Evolutionary conservation across 1,140 invertebrate species (phyloP).

Genomic region (Steinernema khuongi): DNA sequence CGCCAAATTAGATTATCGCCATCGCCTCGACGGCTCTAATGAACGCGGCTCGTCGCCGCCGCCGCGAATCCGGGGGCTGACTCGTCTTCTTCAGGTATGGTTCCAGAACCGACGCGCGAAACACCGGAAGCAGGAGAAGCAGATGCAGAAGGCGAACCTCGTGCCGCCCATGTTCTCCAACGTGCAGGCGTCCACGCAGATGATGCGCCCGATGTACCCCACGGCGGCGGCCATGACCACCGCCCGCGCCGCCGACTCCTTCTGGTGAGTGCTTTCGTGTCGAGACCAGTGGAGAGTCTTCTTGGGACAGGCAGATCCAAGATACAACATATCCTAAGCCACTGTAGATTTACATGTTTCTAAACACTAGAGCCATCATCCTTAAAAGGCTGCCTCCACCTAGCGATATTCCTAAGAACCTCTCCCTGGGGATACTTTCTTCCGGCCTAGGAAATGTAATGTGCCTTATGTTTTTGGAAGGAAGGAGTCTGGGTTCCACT

Average conservation of each 20-base stretch:
- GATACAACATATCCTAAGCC: too few species aligned
- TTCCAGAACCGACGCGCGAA: conserved; percentile 44
- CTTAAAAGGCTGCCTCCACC: too few species aligned
- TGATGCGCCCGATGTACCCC: conserved; percentile 11
- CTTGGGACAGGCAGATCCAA: too few species aligned
- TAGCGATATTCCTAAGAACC: too few species aligned
- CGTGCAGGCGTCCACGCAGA: conserved; percentile 10
- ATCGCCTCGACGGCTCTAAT: conserved; percentile 1
- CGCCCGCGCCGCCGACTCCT: not conserved
- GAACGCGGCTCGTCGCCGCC: not conserved
- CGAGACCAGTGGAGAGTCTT: too few species aligned
- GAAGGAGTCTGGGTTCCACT: too few species aligned
- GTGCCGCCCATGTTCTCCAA: conserved; percentile 13
- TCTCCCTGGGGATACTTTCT: too few species aligned
- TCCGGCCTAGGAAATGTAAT: too few species aligned
- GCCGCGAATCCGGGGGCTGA: not conserved
- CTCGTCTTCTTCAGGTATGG: conserved; percentile 37
- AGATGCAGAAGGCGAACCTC: conserved; percentile 35
- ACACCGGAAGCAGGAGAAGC: conserved; percentile 45
- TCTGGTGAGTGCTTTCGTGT: conserved; percentile 8
- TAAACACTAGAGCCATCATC: too few species aligned
- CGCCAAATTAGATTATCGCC: conserved; percentile 11
- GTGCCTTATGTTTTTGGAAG: too few species aligned
- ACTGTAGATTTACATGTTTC: too few species aligned
- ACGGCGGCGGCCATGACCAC: not conserved